A percentile compares a stretch with the other conserved stretches of the same genome.
These are phyloP conservation scores for Drosophila pachea DNA, from an alignment of 1,140 invertebrate genomes.

Conservation along the genomic window DNA sequence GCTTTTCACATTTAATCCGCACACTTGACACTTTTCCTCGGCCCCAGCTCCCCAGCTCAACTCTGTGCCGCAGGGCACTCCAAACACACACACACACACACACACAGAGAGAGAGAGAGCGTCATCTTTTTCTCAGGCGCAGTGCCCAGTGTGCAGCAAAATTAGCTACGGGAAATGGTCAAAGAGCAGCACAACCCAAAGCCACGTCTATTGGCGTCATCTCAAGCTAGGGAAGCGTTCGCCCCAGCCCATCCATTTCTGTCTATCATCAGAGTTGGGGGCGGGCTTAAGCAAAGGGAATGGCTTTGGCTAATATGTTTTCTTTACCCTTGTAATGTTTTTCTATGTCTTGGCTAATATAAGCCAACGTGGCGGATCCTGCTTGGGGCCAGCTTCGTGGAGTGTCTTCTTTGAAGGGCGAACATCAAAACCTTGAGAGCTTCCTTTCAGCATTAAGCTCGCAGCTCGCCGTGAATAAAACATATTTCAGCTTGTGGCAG, in stretches of 20 bases:
- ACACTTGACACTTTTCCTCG: conserved; percentile 53
- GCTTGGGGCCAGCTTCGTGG: conserved; percentile 22
- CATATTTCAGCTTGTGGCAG: conserved; percentile 60
- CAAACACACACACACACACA: neutral
- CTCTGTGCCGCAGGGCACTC: neutral
- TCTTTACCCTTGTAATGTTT: too few relatives aligned
- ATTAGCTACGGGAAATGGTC: neutral
- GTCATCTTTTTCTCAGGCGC: too few relatives aligned
- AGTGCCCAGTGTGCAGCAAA: too few relatives aligned
- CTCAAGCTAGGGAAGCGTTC: too few relatives aligned
- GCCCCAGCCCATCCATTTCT: too few relatives aligned
- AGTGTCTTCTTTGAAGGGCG: conserved; percentile 38
- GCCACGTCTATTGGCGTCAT: too few relatives aligned
- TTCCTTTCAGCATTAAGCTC: conserved; percentile 65
- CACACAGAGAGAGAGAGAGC: too few relatives aligned
- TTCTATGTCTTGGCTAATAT: neutral
- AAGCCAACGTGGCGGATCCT: conserved; percentile 5
- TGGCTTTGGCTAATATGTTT: too few relatives aligned
- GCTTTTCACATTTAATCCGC: conserved; percentile 15
- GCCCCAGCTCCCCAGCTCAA: neutral
- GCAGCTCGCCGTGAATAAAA: conserved; percentile 44
- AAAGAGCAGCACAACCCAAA: too few relatives aligned
- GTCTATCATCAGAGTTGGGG: too few relatives aligned
- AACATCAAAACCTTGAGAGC: conserved; percentile 58
- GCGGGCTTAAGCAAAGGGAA: too few relatives aligned